Percentiles rank a stretch among this genome's conserved stretches.
phyloP scores from a whole-genome alignment of 2,113 vertebrate species.

The Rhynchopsitta pachyrhyncha region DNA sequence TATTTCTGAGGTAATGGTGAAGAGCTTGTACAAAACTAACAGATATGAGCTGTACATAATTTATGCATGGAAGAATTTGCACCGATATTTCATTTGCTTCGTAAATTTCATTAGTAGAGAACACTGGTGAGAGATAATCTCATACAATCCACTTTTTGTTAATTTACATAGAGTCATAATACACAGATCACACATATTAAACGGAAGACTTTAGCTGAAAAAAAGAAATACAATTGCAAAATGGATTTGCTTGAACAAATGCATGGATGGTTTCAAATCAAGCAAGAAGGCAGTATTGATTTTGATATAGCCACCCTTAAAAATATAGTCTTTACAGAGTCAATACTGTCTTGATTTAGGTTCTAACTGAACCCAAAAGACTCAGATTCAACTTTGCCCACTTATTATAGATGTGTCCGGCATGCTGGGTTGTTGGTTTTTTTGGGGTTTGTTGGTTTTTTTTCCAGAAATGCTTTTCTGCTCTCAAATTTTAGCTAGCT shows the following conservation, averaged over 20 bases:
- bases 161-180: neutral
- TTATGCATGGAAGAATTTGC: neutral
- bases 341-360: constrained; percentile 2
- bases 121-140: neutral
- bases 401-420: constrained; percentile 36
- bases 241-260: neutral
- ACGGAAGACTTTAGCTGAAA: neutral
- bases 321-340: neutral
- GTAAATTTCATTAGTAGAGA: neutral
- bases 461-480: constrained; percentile 42
- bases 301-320: neutral
- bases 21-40: neutral
- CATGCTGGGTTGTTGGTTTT: neutral
- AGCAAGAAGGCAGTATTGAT: neutral
- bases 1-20: neutral
- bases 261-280: neutral
- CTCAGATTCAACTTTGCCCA: neutral
- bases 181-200: neutral
- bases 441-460: neutral
- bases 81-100: neutral
- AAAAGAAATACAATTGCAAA: neutral
- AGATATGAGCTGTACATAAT: neutral
- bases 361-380: neutral
- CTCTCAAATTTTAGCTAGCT: constrained; percentile 47
- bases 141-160: neutral